Percentiles rank a stretch among this genome's conserved stretches.
phyloP scores from a whole-genome alignment of 2,888 invertebrate species.

The Argyra leucocephala region DNA sequence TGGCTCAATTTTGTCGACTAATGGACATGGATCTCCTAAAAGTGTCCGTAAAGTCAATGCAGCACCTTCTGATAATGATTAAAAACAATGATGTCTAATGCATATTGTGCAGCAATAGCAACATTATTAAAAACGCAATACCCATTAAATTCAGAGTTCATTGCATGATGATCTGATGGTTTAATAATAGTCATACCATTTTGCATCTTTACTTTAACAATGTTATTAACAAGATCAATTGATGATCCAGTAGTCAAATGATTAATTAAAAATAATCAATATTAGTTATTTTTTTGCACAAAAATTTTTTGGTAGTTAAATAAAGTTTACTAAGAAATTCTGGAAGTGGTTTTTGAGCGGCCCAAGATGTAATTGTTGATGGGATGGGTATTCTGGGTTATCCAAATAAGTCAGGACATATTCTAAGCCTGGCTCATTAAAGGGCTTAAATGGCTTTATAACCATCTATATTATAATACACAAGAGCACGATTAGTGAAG shows the following conservation, averaged over 20 bases:
- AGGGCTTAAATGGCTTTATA: too few relatives aligned
- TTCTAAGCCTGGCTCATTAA: too few relatives aligned
- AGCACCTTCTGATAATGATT: slow-evolving; percentile 78
- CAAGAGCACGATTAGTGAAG: too few relatives aligned
- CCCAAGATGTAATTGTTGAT: too few relatives aligned
- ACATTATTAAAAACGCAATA: slow-evolving; percentile 90
- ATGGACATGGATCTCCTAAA: slow-evolving; percentile 72
- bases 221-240: slow-evolving; percentile 63
- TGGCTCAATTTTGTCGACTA: slow-evolving; percentile 32
- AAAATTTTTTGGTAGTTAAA: too few relatives aligned
- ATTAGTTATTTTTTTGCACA: too few relatives aligned
- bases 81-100: slow-evolving; percentile 69
- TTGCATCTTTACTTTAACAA: slow-evolving; percentile 57
- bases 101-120: slow-evolving; percentile 72
- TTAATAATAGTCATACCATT: slow-evolving; percentile 80
- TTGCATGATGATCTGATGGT: slow-evolving; percentile 93
- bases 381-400: too few relatives aligned
- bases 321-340: too few relatives aligned
- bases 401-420: too few relatives aligned
- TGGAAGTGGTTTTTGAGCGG: too few relatives aligned
- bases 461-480: too few relatives aligned
- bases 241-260: slow-evolving; percentile 68
- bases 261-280: too few relatives aligned
- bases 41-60: slow-evolving; percentile 71
- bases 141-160: slow-evolving; percentile 58